Evolutionary conservation across 37 sponge, comb jelly and placozoan genomes (phyloP).

Genomic region (Ianthella basta): DNA sequence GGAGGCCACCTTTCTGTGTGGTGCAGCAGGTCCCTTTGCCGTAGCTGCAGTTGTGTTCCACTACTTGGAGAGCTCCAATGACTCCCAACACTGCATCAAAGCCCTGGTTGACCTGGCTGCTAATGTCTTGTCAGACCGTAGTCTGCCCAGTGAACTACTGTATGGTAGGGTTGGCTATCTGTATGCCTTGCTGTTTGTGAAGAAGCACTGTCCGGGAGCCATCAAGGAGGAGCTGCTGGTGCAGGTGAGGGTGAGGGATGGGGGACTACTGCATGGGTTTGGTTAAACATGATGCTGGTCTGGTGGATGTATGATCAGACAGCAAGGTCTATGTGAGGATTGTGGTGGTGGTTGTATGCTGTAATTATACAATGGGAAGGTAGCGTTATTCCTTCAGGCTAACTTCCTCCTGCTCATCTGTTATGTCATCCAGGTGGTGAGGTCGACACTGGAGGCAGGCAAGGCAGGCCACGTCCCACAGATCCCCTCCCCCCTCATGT

Average conservation of each 20-base stretch:
- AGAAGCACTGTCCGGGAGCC: constrained; percentile 53
- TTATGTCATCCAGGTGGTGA: constrained; percentile 30
- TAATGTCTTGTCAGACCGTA: constrained; percentile 14
- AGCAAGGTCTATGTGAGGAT: too few species aligned
- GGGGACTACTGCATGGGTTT: too few species aligned
- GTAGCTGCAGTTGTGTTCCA: constrained; percentile 69
- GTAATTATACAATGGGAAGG: too few species aligned
- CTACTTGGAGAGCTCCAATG: constrained; percentile 39
- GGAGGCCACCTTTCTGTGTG: constrained; percentile 84
- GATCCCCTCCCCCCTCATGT: constrained; percentile 75
- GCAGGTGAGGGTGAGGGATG: constrained; percentile 31
- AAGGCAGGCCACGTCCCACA: constrained; percentile 47
- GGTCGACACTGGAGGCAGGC: constrained; percentile 61
- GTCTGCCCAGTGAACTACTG: constrained; percentile 83
- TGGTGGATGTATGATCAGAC: too few species aligned
- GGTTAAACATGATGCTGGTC: too few species aligned
- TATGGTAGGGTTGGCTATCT: constrained; percentile 90
- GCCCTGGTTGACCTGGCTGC: constrained; percentile 33
- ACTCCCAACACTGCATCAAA: constrained; percentile 40
- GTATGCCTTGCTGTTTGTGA: constrained; percentile 85
- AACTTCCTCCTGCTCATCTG: too few species aligned
- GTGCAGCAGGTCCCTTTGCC: constrained; percentile 87
- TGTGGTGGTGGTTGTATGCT: too few species aligned
- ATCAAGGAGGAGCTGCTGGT: constrained; percentile 58
- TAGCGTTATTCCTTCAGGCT: too few species aligned